Percentiles rank a stretch among this genome's conserved stretches.
These are phyloP conservation scores for Cyclopterus lumpus DNA, from an alignment of 2,797 vertebrate species.

Conservation along the genomic window DNA sequence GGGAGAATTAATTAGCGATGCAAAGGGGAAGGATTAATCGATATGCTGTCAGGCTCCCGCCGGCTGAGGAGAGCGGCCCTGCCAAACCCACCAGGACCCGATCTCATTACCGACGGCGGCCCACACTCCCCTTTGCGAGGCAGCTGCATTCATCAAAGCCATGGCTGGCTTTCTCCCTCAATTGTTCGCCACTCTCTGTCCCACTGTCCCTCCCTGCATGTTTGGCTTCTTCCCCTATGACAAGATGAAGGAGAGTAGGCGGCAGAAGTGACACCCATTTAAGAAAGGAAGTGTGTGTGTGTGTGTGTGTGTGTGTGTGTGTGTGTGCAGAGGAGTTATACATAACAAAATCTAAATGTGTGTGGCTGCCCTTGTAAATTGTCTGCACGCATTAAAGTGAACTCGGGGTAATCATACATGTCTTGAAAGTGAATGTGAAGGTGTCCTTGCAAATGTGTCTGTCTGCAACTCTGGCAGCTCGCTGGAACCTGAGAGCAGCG, in stretches of 20 bases:
- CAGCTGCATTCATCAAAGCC: slow-evolving; percentile 73
- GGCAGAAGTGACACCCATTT: slow-evolving; percentile 62
- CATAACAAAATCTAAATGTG: slow-evolving; percentile 32
- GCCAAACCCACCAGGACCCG: slow-evolving; percentile 71
- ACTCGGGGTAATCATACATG: slow-evolving; percentile 17
- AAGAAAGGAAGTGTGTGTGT: slow-evolving; percentile 27
- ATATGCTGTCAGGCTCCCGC: slow-evolving; percentile 65
- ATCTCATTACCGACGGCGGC: slow-evolving; percentile 69
- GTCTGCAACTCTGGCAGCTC: slow-evolving; percentile 11
- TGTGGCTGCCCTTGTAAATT: slow-evolving; percentile 8
- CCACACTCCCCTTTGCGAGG: slow-evolving; percentile 60
- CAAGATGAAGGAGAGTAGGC: slow-evolving; percentile 63
- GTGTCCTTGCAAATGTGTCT: slow-evolving; percentile 47
- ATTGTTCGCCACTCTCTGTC: slow-evolving; percentile 37
- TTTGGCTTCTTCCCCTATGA: slow-evolving; percentile 49
- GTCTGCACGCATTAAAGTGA: slow-evolving; percentile 8
- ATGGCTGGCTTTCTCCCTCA: slow-evolving; percentile 39
- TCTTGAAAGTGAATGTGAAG: slow-evolving; percentile 35
- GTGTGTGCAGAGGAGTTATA: slow-evolving; percentile 13
- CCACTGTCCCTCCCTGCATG: slow-evolving; percentile 39
- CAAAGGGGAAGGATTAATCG: slow-evolving; percentile 65
- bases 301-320: slow-evolving; percentile 6
- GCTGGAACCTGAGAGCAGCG: slow-evolving; percentile 27
- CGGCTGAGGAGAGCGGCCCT: slow-evolving; percentile 56
- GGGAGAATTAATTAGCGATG: slow-evolving; percentile 71